Base-by-base conservation (phyloP, 2,888 invertebrate genomes). In the Lapara coniferarum region DNA sequence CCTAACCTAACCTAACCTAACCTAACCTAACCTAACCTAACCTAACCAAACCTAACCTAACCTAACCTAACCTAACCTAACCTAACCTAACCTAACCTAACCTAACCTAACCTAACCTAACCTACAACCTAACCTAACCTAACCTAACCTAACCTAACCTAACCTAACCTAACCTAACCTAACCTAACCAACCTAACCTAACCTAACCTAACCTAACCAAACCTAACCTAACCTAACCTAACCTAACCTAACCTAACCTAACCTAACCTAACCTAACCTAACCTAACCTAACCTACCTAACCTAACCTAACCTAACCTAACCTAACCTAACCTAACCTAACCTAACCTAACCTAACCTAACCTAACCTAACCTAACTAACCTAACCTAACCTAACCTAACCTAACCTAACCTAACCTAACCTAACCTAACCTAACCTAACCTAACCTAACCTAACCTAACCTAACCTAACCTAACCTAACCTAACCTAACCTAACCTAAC, bases 21-120 rank as follows among this genome's bases (percentile, higher is more conserved):
- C 72, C 72, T 72, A 71, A 72, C 72, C 72, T 72, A 71, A 72
- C 72, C 72, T 70, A 70, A 71, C 72, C 71, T 68, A 69, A 72
- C 71, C 71, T 71, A 71, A 69, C 71, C 69, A 71, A 70, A 72
- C 70, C 71, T 71, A 69, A 71, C 72, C 69, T 71, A 71, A 71
- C 71, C 71, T 71, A 67, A 69, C 69, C 66, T 70, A 69, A 72
- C n/a, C n/a, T n/a, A n/a, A n/a, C n/a, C n/a, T n/a, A n/a, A n/a
- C n/a, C 70, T 70, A 68, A 70, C 72, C 68, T 71, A 69, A 71
- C 71, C 68, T 70, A 69, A 71, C 70, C 68, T 68, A 69, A 71
- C 68, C 69, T 71, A 70, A 71, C 70, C 70, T 70, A 51, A 51
- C 51, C 51, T 51, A 51, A 51, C 51, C 51, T 51, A 51, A 49